Base-by-base conservation (phyloP, 2,888 invertebrate genomes). In the Pristionchus entomophagus region DNA sequence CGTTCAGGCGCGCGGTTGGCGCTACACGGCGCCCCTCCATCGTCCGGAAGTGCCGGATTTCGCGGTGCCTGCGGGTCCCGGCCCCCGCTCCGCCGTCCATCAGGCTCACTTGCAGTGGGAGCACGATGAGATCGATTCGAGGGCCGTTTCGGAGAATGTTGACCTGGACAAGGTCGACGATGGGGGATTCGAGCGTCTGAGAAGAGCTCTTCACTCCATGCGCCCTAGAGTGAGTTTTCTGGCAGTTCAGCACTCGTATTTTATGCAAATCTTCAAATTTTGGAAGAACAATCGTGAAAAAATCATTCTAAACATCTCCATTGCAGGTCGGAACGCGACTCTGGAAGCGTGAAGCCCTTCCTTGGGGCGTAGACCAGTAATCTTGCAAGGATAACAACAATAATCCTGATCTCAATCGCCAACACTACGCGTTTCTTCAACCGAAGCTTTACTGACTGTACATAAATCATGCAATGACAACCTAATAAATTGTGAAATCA, bases 131-230 rank as follows among this genome's bases (percentile, higher is more conserved):
- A n/a, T 59, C 38, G 83, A 84, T 19, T 84, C 83, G 17, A 10
- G 83, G 5, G 83, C 83, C n/a, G 83, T 65, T 38, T 29, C 29
- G 22, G 83, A 84, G 65, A 84, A 84, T 32, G 83, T 84, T 49
- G 83, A 84, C 32, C 32, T 84, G 29, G 83, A 84, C 6, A 84
- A 65, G 45, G 83, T 84, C 17, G 83, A 84, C 35, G 83, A 84
- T 45, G 65, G 49, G 8, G 83, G 45, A 41, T 84, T 84, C 35
- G 83, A 84, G 35, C 6, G 83, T 65, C 65, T 84, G 2, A 62
- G 83, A 84, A 84, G 83, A 53, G 65, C 83, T 2, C 83, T 84
- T 6, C 83, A 84, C 32, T 62, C 83, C 6, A 84, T 84, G 83
- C 41, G 38, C 22, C 65, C 83, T 0, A 65, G 45, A 65, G 83